phyloP scores from a whole-genome alignment of 2,888 invertebrate species.

The Yponomeuta plumbellus region DNA sequence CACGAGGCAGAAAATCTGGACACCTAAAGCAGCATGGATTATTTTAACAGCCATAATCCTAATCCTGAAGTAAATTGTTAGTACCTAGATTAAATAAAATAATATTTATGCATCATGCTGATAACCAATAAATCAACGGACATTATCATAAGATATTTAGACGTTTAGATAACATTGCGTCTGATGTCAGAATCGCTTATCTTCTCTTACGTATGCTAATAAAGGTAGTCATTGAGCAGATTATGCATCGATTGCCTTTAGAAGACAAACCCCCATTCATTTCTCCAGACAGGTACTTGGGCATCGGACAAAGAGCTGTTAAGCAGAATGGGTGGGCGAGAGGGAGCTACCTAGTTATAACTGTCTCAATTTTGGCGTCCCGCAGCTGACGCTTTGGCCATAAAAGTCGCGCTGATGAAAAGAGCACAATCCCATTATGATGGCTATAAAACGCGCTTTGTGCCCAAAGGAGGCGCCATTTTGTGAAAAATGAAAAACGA shows the following conservation, averaged over 20 bases:
- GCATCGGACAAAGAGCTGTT: background rate
- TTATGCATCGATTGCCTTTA: background rate
- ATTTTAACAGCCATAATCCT: no score
- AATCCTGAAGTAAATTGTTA: background rate
- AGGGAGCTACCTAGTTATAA: slow-evolving; percentile 25
- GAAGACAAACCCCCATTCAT: background rate
- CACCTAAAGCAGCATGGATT: no score
- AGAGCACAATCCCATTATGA: slow-evolving; percentile 72
- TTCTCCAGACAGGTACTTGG: background rate
- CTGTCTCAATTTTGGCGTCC: slow-evolving; percentile 65
- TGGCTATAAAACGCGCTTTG: slow-evolving; percentile 68
- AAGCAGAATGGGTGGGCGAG: background rate
- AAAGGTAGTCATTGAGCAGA: background rate
- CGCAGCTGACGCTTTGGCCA: slow-evolving; percentile 62
- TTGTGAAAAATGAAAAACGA: slow-evolving; percentile 70
- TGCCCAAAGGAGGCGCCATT: slow-evolving; percentile 60
- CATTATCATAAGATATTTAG: background rate
- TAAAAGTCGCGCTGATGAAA: slow-evolving; percentile 69
- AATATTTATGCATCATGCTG: background rate
- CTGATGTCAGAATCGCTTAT: background rate
- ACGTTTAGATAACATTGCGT: background rate
- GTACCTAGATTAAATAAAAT: background rate
- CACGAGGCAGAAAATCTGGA: no score
- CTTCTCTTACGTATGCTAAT: background rate
- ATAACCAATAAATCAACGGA: background rate